Evolutionary conservation across 2,888 invertebrate genomes (phyloP).

Genomic region (Idaea biselata): DNA sequence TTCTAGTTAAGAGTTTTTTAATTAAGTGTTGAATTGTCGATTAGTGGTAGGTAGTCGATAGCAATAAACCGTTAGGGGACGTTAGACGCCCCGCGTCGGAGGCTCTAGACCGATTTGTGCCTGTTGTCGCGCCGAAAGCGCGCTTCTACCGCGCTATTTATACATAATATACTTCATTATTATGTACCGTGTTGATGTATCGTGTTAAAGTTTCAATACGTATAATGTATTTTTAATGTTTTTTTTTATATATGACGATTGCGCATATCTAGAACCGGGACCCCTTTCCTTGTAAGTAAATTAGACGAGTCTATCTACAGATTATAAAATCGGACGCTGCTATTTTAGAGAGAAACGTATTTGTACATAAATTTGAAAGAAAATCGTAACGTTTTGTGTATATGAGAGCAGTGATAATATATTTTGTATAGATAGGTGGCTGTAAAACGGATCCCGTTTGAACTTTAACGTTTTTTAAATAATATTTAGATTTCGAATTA

Average conservation of each 20-base stretch:
- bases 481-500: conserved; percentile 35
- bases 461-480: conserved; percentile 51
- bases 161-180: conserved; percentile 22
- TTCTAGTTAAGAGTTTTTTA: conserved; percentile 50
- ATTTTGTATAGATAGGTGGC: conserved; percentile 61
- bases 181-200: conserved; percentile 46
- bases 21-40: conserved; percentile 65
- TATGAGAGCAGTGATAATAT: conserved; percentile 66
- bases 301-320: conserved; percentile 40
- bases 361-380: conserved; percentile 60
- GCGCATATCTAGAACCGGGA: conserved; percentile 48
- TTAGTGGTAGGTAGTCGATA: conserved; percentile 63
- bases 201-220: conserved; percentile 36
- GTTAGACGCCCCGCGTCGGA: conserved; percentile 42
- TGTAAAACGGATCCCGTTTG: conserved; percentile 47
- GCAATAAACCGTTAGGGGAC: conserved; percentile 52
- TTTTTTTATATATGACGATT: conserved; percentile 41
- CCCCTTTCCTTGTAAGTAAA: conserved; percentile 42
- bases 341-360: conserved; percentile 57
- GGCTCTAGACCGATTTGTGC: conserved; percentile 58
- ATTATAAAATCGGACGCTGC: conserved; percentile 50
- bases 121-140: conserved; percentile 41
- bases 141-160: conserved; percentile 24
- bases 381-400: conserved; percentile 57
- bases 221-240: conserved; percentile 25